phyloP scores from a whole-genome alignment of 1,140 invertebrate genomes.

The Apis florea region DNA sequence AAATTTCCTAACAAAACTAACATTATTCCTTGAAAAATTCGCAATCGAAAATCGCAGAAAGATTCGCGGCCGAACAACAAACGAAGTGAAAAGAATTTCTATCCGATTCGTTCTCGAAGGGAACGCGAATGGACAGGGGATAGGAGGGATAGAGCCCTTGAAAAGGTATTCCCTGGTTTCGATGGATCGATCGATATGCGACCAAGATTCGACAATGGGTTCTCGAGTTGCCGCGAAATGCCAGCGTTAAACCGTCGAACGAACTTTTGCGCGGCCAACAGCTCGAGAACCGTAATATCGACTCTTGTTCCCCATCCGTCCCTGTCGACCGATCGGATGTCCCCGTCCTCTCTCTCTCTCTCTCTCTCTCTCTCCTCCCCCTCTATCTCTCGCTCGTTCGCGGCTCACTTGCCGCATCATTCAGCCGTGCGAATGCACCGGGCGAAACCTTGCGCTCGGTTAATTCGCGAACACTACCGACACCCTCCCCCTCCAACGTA shows the following conservation, averaged over 20 bases:
- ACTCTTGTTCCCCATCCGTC: constrained; percentile 8
- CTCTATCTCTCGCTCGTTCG: constrained; percentile 1
- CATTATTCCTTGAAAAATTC: too few relatives aligned
- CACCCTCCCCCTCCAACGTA: constrained; percentile 10
- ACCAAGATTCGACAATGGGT: constrained; percentile 42
- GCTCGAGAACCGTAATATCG: constrained; percentile 50
- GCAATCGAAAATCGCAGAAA: too few relatives aligned
- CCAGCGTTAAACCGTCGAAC: constrained; percentile 39
- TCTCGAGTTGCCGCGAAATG: constrained; percentile 42
- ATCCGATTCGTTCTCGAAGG: too few relatives aligned
- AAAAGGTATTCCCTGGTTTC: constrained; percentile 34
- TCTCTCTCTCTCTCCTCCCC: neutral
- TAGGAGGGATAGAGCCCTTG: neutral
- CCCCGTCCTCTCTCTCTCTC: too few relatives aligned
- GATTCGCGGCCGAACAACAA: too few relatives aligned
- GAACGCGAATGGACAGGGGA: neutral
- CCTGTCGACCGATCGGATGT: too few relatives aligned
- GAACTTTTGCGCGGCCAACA: constrained; percentile 44
- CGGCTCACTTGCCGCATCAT: constrained; percentile 45
- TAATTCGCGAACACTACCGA: constrained; percentile 49
- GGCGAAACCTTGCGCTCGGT: constrained; percentile 48
- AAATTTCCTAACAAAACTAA: too few relatives aligned
- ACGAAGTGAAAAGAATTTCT: too few relatives aligned
- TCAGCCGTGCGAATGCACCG: constrained; percentile 43
- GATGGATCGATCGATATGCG: constrained; percentile 29